A percentile compares a stretch with the other conserved stretches of the same genome.
phyloP scores from a whole-genome alignment of 37 sponge, comb jelly and placozoan genomes.

The Chondrilla cf. caribensis region DNA sequence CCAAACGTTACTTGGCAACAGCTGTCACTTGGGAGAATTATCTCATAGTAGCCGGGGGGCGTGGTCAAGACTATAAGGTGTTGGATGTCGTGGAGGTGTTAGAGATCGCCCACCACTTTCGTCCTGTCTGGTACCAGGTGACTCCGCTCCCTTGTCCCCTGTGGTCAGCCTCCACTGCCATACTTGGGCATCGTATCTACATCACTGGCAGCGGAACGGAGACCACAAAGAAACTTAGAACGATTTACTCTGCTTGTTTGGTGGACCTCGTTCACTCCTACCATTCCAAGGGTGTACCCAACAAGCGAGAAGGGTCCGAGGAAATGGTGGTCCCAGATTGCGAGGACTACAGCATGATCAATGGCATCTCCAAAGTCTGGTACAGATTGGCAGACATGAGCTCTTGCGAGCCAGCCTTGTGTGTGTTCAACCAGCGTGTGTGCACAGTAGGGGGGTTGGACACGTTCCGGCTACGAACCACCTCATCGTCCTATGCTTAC shows the following conservation, averaged over 20 bases:
- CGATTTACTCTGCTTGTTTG: background rate
- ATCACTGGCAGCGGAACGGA: background rate
- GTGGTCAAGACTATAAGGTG: background rate
- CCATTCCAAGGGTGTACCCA: background rate
- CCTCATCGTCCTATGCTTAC: conserved; percentile 12
- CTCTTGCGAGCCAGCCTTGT: background rate
- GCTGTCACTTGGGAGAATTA: conserved; percentile 5
- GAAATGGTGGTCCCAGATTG: background rate
- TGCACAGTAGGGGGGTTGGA: background rate
- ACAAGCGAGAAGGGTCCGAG: background rate
- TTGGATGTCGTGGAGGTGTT: conserved; percentile 15
- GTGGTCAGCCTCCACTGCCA: background rate
- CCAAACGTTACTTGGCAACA: conserved; percentile 6
- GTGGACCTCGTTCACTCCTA: conserved; percentile 10
- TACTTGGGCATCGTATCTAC: conserved; percentile 3
- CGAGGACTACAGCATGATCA: background rate
- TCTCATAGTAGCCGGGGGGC: background rate
- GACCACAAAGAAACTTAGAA: background rate
- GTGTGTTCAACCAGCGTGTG: conserved; percentile 16
- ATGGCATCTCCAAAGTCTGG: background rate
- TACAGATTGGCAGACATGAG: background rate
- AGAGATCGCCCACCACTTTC: conserved; percentile 14
- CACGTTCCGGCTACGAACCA: background rate
- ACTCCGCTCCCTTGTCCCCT: conserved; percentile 3
- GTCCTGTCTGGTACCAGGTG: conserved; percentile 8